Conservation (phyloP, 2,113 vertebrate species). For the Lepidothrix coronata region DNA sequence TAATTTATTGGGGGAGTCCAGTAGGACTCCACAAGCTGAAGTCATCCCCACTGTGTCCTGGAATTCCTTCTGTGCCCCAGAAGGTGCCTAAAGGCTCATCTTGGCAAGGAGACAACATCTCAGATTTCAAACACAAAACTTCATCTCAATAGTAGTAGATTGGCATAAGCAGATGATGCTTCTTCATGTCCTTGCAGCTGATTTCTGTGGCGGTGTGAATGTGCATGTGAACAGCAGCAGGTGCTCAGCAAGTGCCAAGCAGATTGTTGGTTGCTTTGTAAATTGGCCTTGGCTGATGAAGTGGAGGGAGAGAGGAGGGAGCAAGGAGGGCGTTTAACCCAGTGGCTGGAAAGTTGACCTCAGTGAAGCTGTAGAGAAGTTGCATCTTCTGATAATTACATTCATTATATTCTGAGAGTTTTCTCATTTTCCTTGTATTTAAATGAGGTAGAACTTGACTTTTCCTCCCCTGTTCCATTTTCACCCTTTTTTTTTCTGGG, state of each 20-base stretch:
- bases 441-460: background rate
- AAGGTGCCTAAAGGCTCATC: background rate
- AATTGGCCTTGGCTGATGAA: background rate
- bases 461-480: background rate
- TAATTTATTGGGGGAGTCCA: background rate
- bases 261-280: background rate
- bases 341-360: background rate
- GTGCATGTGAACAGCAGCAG: background rate
- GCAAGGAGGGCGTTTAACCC: background rate
- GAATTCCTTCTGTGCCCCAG: background rate
- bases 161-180: background rate
- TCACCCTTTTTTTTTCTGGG: background rate
- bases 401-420: background rate
- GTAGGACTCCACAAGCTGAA: background rate
- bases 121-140: background rate
- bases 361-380: background rate
- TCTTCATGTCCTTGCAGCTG: background rate
- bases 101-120: background rate
- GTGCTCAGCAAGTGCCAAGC: background rate
- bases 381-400: background rate
- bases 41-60: background rate
- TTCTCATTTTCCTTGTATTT: slow-evolving; percentile 14
- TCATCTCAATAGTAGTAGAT: background rate
- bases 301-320: background rate
- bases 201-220: background rate